Conservation (phyloP, 2,888 invertebrate genomes). For the Melieria picta region DNA sequence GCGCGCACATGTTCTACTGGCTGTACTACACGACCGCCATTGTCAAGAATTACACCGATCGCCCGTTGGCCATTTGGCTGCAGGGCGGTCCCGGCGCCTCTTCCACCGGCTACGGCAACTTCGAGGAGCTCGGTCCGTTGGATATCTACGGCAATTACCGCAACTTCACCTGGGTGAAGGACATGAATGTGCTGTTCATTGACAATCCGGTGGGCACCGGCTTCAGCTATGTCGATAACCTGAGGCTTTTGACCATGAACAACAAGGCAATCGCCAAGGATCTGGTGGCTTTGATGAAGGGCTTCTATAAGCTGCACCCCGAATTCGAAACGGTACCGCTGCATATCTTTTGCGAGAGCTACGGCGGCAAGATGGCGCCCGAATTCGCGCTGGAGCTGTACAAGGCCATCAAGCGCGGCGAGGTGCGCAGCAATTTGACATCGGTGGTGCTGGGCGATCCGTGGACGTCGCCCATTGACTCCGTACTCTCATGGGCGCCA, state of each 20-base stretch:
- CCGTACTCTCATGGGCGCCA: conserved; percentile 85
- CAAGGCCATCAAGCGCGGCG: conserved; percentile 73
- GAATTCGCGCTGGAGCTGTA: conserved; percentile 75
- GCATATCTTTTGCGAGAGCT: conserved; percentile 90
- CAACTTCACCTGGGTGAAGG: conserved; percentile 79
- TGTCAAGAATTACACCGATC: conserved; percentile 70
- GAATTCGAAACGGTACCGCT: conserved; percentile 79
- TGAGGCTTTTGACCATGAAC: conserved; percentile 68
- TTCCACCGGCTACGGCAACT: conserved; percentile 86
- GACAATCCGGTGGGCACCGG: conserved; percentile 93
- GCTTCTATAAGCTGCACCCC: conserved; percentile 74
- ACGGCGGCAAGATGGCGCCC: conserved; percentile 93
- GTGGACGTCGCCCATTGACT: conserved; percentile 90
- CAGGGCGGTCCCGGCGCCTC: conserved; percentile 89
- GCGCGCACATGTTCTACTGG: conserved; percentile 90
- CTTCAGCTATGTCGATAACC: conserved; percentile 79
- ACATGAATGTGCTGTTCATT: conserved; percentile 85
- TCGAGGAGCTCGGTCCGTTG: conserved; percentile 83
- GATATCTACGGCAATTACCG: conserved; percentile 75
- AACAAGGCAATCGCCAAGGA: conserved; percentile 79
- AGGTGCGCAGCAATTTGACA: conserved; percentile 75
- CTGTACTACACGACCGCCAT: conserved; percentile 79
- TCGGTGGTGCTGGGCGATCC: conserved; percentile 89
- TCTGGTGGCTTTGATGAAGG: conserved; percentile 77
- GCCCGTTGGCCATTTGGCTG: conserved; percentile 87